These are phyloP conservation scores for Venturia canescens DNA, from an alignment of 1,140 invertebrate genomes.

Conservation along the genomic window DNA sequence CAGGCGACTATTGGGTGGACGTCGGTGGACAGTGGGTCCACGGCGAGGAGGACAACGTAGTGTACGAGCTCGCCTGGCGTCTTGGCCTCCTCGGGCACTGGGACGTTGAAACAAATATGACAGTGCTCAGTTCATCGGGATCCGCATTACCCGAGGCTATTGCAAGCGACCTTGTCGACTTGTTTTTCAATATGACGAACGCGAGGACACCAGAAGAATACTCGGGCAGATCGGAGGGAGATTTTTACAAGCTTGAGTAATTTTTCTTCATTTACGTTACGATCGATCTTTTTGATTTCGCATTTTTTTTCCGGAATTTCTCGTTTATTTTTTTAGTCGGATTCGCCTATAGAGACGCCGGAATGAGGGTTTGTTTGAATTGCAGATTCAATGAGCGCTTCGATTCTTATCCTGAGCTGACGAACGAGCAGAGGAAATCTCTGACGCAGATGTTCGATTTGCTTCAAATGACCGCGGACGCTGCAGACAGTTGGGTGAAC, in stretches of 20 bases:
- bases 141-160: neutral
- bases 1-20: constrained; percentile 81
- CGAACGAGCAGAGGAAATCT: constrained; percentile 65
- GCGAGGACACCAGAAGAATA: constrained; percentile 58
- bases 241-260: too few relatives aligned
- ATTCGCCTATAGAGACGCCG: too few relatives aligned
- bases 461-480: constrained; percentile 78
- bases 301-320: too few relatives aligned
- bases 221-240: constrained; percentile 44
- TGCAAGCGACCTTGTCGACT: constrained; percentile 74
- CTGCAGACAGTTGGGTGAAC: constrained; percentile 79
- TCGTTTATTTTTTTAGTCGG: neutral
- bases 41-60: constrained; percentile 84
- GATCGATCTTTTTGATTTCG: too few relatives aligned
- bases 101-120: neutral
- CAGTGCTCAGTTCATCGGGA: constrained; percentile 49
- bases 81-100: constrained; percentile 51
- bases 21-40: constrained; percentile 92
- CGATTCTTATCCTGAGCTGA: constrained; percentile 59
- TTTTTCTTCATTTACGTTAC: too few relatives aligned
- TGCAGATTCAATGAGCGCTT: constrained; percentile 67
- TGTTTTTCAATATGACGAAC: constrained; percentile 58
- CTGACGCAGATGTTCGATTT: constrained; percentile 78
- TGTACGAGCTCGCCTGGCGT: constrained; percentile 81
- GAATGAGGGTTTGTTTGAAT: neutral